A percentile compares a stretch with the other conserved stretches of the same genome.
These are phyloP conservation scores for Corythoichthys intestinalis DNA, from an alignment of 2,113 vertebrate genomes.

Conservation along the genomic window DNA sequence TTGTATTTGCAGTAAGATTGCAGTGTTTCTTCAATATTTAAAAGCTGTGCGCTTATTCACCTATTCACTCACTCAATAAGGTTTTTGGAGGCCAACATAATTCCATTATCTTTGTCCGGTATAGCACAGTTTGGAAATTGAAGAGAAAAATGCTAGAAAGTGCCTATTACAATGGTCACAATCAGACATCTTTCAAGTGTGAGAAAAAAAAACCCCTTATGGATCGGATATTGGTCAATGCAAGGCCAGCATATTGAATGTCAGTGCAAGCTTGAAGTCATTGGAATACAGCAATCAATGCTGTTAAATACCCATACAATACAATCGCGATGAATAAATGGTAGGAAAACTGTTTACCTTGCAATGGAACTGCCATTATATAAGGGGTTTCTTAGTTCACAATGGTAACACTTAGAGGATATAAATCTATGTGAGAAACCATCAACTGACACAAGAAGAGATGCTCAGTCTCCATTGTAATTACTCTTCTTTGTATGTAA, in stretches of 20 bases:
- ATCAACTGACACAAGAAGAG: neutral
- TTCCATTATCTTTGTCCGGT: neutral
- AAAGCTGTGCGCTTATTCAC: neutral
- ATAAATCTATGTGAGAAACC: neutral
- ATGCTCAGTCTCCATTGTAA: too few species aligned
- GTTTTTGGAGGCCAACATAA: neutral
- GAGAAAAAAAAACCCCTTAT: neutral
- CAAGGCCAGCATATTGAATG: neutral
- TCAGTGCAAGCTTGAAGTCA: neutral
- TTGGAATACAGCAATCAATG: neutral
- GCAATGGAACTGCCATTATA: neutral
- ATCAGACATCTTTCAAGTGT: neutral
- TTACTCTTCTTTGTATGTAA: too few species aligned
- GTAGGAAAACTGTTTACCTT: neutral
- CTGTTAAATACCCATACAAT: neutral
- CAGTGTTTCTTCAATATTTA: constrained; percentile 14
- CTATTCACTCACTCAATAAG: neutral
- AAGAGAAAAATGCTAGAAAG: too few species aligned
- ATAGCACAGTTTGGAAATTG: neutral
- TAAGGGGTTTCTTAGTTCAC: neutral
- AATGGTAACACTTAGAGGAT: neutral
- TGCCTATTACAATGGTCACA: neutral
- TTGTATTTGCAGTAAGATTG: constrained; percentile 2
- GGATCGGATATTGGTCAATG: neutral
- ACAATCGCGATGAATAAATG: neutral